These are phyloP conservation scores for Tenthredo mesomela DNA, from an alignment of 2,888 invertebrate species.

Conservation along the genomic window DNA sequence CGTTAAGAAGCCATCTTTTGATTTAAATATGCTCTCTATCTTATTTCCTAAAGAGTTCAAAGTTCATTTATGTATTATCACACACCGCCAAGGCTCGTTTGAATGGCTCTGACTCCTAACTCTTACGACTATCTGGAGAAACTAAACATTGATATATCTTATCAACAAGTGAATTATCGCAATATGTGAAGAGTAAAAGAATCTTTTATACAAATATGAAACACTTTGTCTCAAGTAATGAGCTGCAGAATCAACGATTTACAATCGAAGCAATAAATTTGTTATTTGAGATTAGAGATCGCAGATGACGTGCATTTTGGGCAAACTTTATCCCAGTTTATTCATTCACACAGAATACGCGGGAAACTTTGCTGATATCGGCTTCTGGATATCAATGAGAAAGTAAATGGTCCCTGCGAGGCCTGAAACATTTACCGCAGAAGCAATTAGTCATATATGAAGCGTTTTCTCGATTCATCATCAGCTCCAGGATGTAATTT, in stretches of 20 bases:
- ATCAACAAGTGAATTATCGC: neutral
- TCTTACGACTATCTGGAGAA: neutral
- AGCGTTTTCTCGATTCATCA: neutral
- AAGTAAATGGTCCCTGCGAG: conserved; percentile 89
- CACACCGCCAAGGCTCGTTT: neutral
- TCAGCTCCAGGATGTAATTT: too few species aligned
- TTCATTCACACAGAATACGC: conserved; percentile 81
- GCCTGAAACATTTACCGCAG: conserved; percentile 74
- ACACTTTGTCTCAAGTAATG: neutral
- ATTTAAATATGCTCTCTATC: neutral
- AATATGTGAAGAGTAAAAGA: neutral
- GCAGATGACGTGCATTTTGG: neutral
- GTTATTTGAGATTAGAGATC: neutral
- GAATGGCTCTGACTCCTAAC: neutral
- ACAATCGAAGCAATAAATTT: neutral
- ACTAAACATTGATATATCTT: neutral
- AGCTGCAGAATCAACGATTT: neutral
- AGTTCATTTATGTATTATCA: neutral
- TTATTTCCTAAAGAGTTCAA: neutral
- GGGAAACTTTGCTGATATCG: conserved; percentile 87
- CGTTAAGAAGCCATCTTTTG: neutral
- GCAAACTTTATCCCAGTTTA: neutral
- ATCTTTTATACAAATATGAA: neutral
- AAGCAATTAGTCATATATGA: neutral
- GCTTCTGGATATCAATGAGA: conserved; percentile 84